A percentile compares a stretch with the other conserved stretches of the same genome.
Evolutionary conservation across 2,797 vertebrate species (phyloP).

Genomic region (Microctenopoma stevenorrisi): DNA sequence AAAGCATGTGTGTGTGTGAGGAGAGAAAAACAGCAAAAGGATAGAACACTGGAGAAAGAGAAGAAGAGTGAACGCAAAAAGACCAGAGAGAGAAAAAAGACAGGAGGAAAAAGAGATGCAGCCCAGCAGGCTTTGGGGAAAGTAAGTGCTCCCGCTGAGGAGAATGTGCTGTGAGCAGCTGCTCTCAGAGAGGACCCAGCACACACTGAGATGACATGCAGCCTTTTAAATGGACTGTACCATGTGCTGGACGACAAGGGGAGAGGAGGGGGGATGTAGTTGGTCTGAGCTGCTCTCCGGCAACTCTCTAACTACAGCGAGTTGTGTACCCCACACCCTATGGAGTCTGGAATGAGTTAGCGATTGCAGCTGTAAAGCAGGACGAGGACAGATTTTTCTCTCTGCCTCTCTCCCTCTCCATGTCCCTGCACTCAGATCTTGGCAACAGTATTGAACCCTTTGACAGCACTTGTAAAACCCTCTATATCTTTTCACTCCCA

Average conservation of each 20-base stretch:
- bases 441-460: slow-evolving; percentile 57
- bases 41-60: slow-evolving; percentile 37
- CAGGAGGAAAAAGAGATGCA: slow-evolving; percentile 51
- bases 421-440: slow-evolving; percentile 47
- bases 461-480: slow-evolving; percentile 74
- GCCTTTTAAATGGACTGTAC: slow-evolving; percentile 90
- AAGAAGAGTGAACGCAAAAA: slow-evolving; percentile 32
- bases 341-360: slow-evolving; percentile 61
- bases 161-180: slow-evolving; percentile 82
- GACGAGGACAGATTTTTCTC: slow-evolving; percentile 51
- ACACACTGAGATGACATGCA: slow-evolving; percentile 83
- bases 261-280: slow-evolving; percentile 63
- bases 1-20: slow-evolving; percentile 31
- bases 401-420: slow-evolving; percentile 26
- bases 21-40: slow-evolving; percentile 29
- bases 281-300: slow-evolving; percentile 55
- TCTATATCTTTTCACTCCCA: slow-evolving; percentile 65
- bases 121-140: slow-evolving; percentile 67
- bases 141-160: slow-evolving; percentile 73
- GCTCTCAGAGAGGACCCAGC: slow-evolving; percentile 84
- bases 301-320: slow-evolving; percentile 56
- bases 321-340: slow-evolving; percentile 56
- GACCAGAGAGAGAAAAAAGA: slow-evolving; percentile 35
- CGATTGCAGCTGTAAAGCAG: slow-evolving; percentile 33
- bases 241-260: slow-evolving; percentile 81